Conservation (phyloP, 2,888 invertebrate species). For the Sesia bembeciformis region DNA sequence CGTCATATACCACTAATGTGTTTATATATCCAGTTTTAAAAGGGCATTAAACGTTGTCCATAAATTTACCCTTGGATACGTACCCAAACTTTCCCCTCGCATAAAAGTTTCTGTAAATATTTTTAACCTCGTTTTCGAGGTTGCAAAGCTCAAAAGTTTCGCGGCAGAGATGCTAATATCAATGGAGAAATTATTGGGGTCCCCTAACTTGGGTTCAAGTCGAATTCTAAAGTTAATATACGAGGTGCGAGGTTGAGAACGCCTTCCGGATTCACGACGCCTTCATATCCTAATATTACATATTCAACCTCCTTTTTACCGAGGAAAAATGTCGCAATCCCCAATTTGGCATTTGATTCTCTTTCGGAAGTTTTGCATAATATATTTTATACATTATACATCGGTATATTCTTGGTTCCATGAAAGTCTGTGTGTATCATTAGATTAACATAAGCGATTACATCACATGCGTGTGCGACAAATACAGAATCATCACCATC, state of each 20-base stretch:
- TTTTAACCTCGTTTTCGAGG: conserved; percentile 12
- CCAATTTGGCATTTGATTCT: neutral
- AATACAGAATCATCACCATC: too few species aligned
- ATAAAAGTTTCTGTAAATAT: conserved; percentile 12
- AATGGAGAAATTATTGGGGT: conserved; percentile 4
- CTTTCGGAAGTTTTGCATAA: neutral
- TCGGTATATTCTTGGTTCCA: too few species aligned
- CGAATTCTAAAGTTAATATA: conserved; percentile 2
- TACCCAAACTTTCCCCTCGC: neutral
- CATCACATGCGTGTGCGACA: too few species aligned
- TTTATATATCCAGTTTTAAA: neutral
- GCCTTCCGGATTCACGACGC: neutral
- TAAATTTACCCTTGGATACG: neutral
- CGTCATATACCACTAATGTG: too few species aligned
- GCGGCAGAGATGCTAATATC: neutral
- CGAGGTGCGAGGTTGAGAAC: neutral
- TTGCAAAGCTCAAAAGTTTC: conserved; percentile 13
- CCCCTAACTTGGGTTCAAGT: conserved; percentile 1
- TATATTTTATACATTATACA: too few species aligned
- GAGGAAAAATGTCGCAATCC: neutral
- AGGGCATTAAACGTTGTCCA: neutral
- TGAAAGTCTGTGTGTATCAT: too few species aligned
- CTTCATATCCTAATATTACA: neutral
- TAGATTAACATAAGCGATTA: too few species aligned
- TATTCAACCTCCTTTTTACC: neutral